Base-by-base conservation (phyloP, 2,888 invertebrate species). In the Caenorhabditis sp. region DNA sequence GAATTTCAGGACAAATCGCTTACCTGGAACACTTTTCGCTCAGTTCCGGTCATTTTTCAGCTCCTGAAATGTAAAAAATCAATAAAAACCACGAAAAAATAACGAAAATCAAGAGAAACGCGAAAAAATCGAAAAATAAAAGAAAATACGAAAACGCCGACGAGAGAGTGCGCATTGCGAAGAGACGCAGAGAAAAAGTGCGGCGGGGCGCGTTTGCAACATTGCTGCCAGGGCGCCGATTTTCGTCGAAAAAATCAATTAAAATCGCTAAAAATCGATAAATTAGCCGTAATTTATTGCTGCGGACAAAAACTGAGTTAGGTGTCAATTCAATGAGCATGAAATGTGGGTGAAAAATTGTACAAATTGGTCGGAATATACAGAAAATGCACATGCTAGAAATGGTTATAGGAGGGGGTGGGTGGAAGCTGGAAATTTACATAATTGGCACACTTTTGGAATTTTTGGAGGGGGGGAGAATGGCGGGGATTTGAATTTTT, bases 21-120 rank as follows among this genome's bases (percentile, higher is more conserved):
- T 83, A 90, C 91, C 87, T 91, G 91, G 70, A 91, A 91, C 8
- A 90, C 90, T 89, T 91, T 91, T 11, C 91, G 88, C 82, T 91
- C 91, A 0, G 91, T 91, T 78, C 91, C 91, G 2, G 91, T 91
- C 91, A 91, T 91, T 44, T 72, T 85, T 62, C 13, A 26, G 64
- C 44, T 40, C 44, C 65, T 71, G 50, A 26, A 79, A 20, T 53
- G 11, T 1, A 67, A 28, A 62, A 20, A 26, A 24, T 37, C 22
- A 50, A 24, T 15, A 35, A 51, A 53, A 11, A 15, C 22, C 28
- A n/a, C 15, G 11, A 32, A 55, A 55, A 65, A 47, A n/a, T 20
- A 22, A 28, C n/a, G 6, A 40, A 37, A 26, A 28, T 37, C 35
- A 15, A 32, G 0, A 67, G 40, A 47, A 24, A 22, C 8, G 44